Evolutionary conservation across 2,888 invertebrate species (phyloP).

Genomic region (Lathronympha strigana): DNA sequence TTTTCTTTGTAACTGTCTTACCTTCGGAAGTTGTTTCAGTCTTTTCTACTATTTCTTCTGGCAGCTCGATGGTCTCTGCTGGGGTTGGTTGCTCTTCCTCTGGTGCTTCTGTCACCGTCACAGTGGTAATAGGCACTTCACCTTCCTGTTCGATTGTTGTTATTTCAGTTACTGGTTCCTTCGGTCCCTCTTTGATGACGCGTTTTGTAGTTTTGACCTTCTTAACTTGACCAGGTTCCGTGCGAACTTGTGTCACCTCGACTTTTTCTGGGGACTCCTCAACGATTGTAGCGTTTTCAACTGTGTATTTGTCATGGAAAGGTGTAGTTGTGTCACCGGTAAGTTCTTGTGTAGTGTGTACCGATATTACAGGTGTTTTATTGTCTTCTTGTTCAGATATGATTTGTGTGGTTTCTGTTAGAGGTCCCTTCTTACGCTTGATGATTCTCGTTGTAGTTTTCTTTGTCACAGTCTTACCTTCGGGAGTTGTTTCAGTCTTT

Average conservation of each 20-base stretch:
- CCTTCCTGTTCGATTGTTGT: slow-evolving; percentile 49
- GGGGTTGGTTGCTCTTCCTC: slow-evolving; percentile 53
- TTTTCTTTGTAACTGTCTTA: slow-evolving; percentile 51
- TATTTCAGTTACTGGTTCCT: slow-evolving; percentile 64
- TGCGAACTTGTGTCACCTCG: slow-evolving; percentile 47
- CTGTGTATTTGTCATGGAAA: slow-evolving; percentile 47
- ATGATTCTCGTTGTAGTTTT: slow-evolving; percentile 59
- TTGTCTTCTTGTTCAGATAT: slow-evolving; percentile 51
- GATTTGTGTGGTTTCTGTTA: slow-evolving; percentile 47
- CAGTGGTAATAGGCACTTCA: slow-evolving; percentile 45
- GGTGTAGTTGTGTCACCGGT: slow-evolving; percentile 48
- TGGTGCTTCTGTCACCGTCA: slow-evolving; percentile 31
- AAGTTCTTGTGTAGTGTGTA: slow-evolving; percentile 47
- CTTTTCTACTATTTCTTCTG: slow-evolving; percentile 49
- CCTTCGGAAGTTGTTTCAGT: slow-evolving; percentile 59
- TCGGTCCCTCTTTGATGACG: slow-evolving; percentile 10
- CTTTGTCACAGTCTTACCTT: slow-evolving; percentile 53
- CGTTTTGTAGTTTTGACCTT: slow-evolving; percentile 50
- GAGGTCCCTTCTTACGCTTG: slow-evolving; percentile 63
- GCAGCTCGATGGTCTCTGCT: not conserved
- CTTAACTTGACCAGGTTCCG: slow-evolving; percentile 47
- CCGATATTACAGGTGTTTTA: not conserved
- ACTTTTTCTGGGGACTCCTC: slow-evolving; percentile 47
- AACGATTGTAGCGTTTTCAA: slow-evolving; percentile 52
- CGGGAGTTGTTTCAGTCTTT: slow-evolving; percentile 49